Conservation (phyloP, 2,797 vertebrate genomes). For the Ciconia nigra region DNA sequence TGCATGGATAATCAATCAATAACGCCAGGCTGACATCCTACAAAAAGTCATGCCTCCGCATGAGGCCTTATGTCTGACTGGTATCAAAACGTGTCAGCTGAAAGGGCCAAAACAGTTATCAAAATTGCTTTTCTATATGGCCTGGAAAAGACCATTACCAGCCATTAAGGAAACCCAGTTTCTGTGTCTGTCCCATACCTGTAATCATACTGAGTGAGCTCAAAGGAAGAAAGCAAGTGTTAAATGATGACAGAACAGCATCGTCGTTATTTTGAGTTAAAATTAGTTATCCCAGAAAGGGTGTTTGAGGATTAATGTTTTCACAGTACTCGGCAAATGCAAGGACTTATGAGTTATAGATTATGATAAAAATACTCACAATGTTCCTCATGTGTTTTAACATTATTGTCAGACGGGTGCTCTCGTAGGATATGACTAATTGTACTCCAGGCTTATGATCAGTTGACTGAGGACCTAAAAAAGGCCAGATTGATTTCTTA, state of each 20-base stretch:
- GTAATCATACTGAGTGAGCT: background rate
- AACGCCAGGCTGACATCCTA: background rate
- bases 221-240: background rate
- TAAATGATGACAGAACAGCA: background rate
- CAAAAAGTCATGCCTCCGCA: background rate
- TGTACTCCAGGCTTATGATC: slow-evolving; percentile 73
- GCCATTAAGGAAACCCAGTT: background rate
- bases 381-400: slow-evolving; percentile 84
- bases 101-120: background rate
- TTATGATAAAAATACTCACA: slow-evolving; percentile 71
- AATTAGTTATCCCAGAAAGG: background rate
- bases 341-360: accelerated
- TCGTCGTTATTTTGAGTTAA: background rate
- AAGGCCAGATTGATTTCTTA: background rate
- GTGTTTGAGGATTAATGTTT: background rate
- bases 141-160: background rate
- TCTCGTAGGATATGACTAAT: slow-evolving; percentile 73
- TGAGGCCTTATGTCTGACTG: background rate
- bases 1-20: background rate
- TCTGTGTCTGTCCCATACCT: background rate
- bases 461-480: slow-evolving; percentile 17
- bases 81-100: background rate
- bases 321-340: background rate
- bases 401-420: slow-evolving; percentile 75
- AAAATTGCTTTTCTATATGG: background rate